Conservation (phyloP, 2,113 vertebrate genomes). For the Herpetotheres cachinnans region DNA sequence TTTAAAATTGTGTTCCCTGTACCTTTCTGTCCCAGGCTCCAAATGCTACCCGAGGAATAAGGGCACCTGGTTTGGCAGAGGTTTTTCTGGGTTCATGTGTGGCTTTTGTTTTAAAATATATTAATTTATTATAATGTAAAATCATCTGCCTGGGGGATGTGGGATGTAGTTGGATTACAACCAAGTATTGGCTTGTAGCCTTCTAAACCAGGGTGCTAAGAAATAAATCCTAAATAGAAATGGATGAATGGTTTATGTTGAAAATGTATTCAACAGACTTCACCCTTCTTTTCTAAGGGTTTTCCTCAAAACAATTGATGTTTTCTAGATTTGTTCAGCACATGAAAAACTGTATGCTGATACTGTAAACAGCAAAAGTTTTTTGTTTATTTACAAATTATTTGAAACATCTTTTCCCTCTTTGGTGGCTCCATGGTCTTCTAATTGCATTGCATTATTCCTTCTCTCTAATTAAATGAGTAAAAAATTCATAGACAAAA, state of each 20-base stretch:
- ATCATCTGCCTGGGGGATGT: conserved; percentile 43
- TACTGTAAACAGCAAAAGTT: not conserved
- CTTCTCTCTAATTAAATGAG: not conserved
- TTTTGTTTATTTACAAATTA: not conserved
- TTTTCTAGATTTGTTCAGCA: not conserved
- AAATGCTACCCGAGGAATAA: not conserved
- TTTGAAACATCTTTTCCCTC: not conserved
- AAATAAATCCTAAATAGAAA: conserved; percentile 50
- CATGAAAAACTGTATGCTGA: not conserved
- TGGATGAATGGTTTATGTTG: not conserved
- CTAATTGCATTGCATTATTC: not conserved
- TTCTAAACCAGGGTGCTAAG: conserved; percentile 51
- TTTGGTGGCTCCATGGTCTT: not conserved
- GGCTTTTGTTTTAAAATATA: conserved; percentile 32
- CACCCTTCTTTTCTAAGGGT: not conserved
- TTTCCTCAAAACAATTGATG: not conserved
- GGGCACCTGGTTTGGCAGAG: not conserved
- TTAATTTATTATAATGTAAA: conserved; percentile 57
- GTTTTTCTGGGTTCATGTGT: not conserved
- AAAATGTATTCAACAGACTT: conserved; percentile 5
- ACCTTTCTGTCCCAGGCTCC: not conserved
- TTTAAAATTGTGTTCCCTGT: not conserved
- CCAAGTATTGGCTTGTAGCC: conserved; percentile 60
- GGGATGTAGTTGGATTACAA: conserved; percentile 48
- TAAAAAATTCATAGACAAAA: not conserved